Evolutionary conservation across 2,797 vertebrate species (phyloP).

Genomic region (Limosa lapponica): DNA sequence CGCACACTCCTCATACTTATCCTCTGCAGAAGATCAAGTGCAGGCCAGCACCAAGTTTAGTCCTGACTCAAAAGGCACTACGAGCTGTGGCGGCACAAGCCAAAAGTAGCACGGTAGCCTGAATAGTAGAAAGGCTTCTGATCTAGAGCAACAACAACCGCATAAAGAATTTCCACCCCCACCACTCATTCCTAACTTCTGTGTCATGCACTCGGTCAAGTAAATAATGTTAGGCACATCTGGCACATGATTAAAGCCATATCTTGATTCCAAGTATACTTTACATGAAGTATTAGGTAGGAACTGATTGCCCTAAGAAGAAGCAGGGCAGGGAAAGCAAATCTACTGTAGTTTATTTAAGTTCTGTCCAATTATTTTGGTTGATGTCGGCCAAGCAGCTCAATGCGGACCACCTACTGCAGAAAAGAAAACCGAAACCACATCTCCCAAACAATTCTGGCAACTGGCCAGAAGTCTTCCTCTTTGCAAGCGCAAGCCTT

Average conservation of each 20-base stretch:
- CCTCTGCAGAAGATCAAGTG: not conserved
- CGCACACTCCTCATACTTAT: accelerated
- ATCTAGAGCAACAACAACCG: not conserved
- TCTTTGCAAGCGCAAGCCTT: not conserved
- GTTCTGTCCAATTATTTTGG: not conserved
- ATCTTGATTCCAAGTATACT: not conserved
- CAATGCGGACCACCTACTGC: not conserved
- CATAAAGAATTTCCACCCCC: not conserved
- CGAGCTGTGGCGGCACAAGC: not conserved
- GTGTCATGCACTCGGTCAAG: not conserved
- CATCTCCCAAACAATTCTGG: not conserved
- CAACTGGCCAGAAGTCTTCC: not conserved
- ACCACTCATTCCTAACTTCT: constrained; percentile 33
- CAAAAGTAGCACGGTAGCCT: not conserved
- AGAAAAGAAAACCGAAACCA: constrained; percentile 36
- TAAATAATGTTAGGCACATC: not conserved
- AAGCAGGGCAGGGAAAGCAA: not conserved
- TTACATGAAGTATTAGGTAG: not conserved
- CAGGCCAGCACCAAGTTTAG: not conserved
- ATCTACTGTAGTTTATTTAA: not conserved
- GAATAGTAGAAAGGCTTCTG: not conserved
- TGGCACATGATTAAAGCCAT: not conserved
- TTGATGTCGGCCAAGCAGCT: not conserved
- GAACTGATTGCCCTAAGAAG: not conserved
- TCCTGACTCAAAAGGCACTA: not conserved